Evolutionary conservation across 2,888 invertebrate species (phyloP), one percentile per base, ranked within the genome.

Genomic region (Ecliptopera silaceata): DNA sequence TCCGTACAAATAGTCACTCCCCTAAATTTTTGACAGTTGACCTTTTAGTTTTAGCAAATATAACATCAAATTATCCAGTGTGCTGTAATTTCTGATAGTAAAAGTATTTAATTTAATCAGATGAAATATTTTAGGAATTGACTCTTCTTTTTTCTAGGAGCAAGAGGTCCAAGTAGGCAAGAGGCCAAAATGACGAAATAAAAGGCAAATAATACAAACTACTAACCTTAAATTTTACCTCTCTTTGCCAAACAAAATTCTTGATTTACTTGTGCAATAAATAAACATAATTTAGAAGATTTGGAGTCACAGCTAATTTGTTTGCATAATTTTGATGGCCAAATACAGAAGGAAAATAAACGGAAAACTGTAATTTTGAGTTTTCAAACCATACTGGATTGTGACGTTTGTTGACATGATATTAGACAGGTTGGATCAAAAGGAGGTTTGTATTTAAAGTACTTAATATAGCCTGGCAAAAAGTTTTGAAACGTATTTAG

Each of bases 351-450:
- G 5, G 34, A 32, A 46, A 22, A 46, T 11, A 22, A 39, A 44
- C 36, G 20, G 12, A 22, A 54, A 48, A 22, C 44, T n/a, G 13
- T 17, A 49, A 45, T 44, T 49, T 56, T 38, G 20, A 32, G 20
- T 2, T 49, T 45, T 56, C 49, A 69, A 61, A 51, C 74, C 76
- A 71, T 67, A 72, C 55, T 70, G 74, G 69, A 66, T 68, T 53
- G 4, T 56, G 56, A 49, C 44, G 46, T 50, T 17, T 31, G 11
- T 1, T 29, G 42, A 10, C 26, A 10, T 13, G 13, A 13, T 8
- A 1, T 10, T 15, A 26, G 6, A 5, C 13, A 43, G 11, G 15
- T 31, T 2, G 4, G 2, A 8, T 43, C 5, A 44, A 43, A 43
- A 11, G n/a, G 18, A 44, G 31, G 11, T 44, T 26, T 5, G 2